Base-by-base conservation (phyloP, 2,888 invertebrate genomes). In the Cataglyphis albicans region DNA sequence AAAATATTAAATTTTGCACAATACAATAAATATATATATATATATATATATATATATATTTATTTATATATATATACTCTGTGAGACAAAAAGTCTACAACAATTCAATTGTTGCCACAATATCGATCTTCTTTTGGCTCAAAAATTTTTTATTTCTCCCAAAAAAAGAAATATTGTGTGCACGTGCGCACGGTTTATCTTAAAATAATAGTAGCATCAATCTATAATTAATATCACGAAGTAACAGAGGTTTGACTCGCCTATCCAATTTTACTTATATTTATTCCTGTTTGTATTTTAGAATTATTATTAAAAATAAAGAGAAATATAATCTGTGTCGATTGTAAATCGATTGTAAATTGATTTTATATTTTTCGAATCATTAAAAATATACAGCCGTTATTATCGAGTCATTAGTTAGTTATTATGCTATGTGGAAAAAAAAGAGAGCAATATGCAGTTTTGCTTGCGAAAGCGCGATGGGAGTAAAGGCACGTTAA, bases 401-500 rank as follows among this genome's bases (percentile, higher is more conserved):
- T 21, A 41, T 35, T 75, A 55, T 65, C 21, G 29, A 29, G n/a
- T n/a, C 29, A 55, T 48, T 29, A 29, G 29, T 29, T 29, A 29
- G 29, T 29, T 29, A 29, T 29, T 29, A 29, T 29, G 2, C 15
- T 59, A 44, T n/a, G 9, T 57, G 41, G 57, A 18, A 52, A 9
- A 21, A 52, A 59, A 44, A 82, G 21, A 61, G 61, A 29, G 29
- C 70, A 76, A 80, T 48, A 80, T 63, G 83, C 73, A 86, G 83
- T 89, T 87, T 88, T n/a, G 59, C 63, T 57, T 68, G 25, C 1
- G 61, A 65, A 76, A 78, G 52, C 63, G 67, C 74, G 72, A 67
- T 32, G 80, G 44, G 38, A 78, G 75, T 67, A 38, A 59, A 80
- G 83, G 86, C 85, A 86, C 87, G 89, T 86, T 88, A 90, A 91